These are phyloP conservation scores for Siniperca scherzeri DNA, from an alignment of 2,797 vertebrate genomes.

Conservation along the genomic window DNA sequence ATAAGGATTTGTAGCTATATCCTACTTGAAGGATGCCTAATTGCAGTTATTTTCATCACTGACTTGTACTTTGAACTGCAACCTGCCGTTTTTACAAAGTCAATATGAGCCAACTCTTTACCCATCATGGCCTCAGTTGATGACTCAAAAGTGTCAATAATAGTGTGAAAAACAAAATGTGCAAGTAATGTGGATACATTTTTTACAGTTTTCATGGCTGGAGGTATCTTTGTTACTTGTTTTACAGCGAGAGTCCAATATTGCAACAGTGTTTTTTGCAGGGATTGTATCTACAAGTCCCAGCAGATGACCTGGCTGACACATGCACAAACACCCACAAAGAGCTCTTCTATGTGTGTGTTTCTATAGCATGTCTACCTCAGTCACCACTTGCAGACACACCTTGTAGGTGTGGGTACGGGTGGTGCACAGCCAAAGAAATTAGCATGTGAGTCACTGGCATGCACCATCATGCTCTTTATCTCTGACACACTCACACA, in stretches of 20 bases:
- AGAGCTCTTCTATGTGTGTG: background rate
- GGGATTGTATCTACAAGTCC: constrained; percentile 32
- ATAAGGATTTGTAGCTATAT: background rate
- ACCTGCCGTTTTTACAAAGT: constrained; percentile 24
- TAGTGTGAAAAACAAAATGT: background rate
- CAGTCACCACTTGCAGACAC: constrained; percentile 42
- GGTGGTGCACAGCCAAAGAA: constrained; percentile 38
- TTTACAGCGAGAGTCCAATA: constrained; percentile 1
- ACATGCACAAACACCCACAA: constrained; percentile 7
- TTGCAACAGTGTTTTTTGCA: constrained; percentile 27
- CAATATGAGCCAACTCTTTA: constrained; percentile 9
- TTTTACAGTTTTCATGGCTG: background rate
- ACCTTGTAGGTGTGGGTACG: constrained; percentile 60
- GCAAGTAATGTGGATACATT: background rate
- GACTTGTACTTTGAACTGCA: constrained; percentile 27
- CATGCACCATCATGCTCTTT: constrained; percentile 74
- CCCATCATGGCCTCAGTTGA: background rate
- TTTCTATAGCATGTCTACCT: background rate
- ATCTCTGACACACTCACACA: constrained; percentile 53
- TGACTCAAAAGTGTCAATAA: background rate
- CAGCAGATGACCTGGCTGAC: constrained; percentile 16
- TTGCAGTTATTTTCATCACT: background rate
- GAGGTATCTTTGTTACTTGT: background rate
- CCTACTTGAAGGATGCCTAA: background rate
- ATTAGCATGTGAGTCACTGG: constrained; percentile 78